These are phyloP conservation scores for Drosophila biarmipes DNA, from an alignment of 1,140 invertebrate genomes.

Conservation along the genomic window DNA sequence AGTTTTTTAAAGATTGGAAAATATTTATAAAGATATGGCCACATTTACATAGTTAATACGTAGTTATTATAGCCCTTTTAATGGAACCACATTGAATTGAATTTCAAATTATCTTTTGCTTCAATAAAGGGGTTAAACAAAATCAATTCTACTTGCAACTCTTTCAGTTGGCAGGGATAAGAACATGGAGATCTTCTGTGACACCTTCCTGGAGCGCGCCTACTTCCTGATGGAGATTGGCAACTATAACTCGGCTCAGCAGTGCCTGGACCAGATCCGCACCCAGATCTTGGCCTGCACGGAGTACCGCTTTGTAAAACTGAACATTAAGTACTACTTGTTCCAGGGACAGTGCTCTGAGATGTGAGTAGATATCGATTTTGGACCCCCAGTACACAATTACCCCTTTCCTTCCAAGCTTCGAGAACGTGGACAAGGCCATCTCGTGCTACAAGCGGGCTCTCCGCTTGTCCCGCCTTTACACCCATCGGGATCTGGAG, in stretches of 20 bases:
- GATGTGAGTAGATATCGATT: slow-evolving; percentile 25
- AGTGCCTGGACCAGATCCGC: slow-evolving; percentile 65
- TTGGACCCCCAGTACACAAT: too few species aligned
- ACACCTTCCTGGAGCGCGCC: slow-evolving; percentile 63
- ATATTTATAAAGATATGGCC: too few species aligned
- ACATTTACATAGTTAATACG: too few species aligned
- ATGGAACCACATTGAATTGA: too few species aligned
- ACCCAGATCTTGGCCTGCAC: slow-evolving; percentile 52
- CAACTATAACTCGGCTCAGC: slow-evolving; percentile 54
- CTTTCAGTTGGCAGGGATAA: slow-evolving; percentile 61
- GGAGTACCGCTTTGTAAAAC: slow-evolving; percentile 60
- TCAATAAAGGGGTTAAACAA: too few species aligned
- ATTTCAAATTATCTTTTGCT: too few species aligned
- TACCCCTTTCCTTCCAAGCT: slow-evolving; percentile 14
- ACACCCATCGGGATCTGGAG: slow-evolving; percentile 44
- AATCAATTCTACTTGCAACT: not conserved
- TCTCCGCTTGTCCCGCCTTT: slow-evolving; percentile 50
- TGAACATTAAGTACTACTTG: slow-evolving; percentile 69
- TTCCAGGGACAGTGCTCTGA: slow-evolving; percentile 62
- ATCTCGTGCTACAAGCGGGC: slow-evolving; percentile 60
- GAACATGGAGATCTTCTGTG: slow-evolving; percentile 69
- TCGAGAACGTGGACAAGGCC: slow-evolving; percentile 49
- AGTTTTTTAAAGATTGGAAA: too few species aligned
- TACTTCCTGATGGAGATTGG: slow-evolving; percentile 64
- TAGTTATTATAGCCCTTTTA: too few species aligned